Base-by-base conservation (phyloP, 2,888 invertebrate species). In the Cataglyphis cursor region DNA sequence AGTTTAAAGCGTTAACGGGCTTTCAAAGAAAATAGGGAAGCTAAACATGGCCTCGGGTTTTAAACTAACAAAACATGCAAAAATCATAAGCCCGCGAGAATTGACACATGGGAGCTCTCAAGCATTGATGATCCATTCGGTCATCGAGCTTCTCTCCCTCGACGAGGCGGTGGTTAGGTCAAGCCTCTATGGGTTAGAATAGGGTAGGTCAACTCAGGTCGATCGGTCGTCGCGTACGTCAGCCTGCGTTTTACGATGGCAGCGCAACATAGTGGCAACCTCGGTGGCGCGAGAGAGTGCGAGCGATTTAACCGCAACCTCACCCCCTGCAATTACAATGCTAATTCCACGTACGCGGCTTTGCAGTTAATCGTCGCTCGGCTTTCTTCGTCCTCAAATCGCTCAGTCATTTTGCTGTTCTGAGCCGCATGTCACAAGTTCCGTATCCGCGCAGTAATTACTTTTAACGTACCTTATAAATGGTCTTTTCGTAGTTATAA, bases 241-340 rank as follows among this genome's bases (percentile, higher is more conserved):
- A 82, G 82, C 57, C 83, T 88, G 83, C 87, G 85, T 89, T 89
- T 89, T 89, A 89, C 88, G 89, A 85, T 87, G 85, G 75, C 81
- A 75, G 78, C 82, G 85, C 82, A 83, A 84, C 82, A 75, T 35
- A 81, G 84, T 83, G 44, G 65, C 48, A n/a, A 70, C 12, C 31
- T 41, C 44, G 82, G 57, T 35, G 38, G 66, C 59, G 72, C 24
- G 64, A n/a, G 54, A 35, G 21, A 41, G 31, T 48, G 54, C 38
- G 31, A 78, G 64, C 62, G 81, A 85, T 84, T 80, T 83, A 86
- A 85, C 87, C 88, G 82, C 89, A 88, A 85, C 85, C 86, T 85
- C 87, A 82, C 85, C 84, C 85, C 81, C 84, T 65, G 84, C 88
- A 89, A 90, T 90, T 90, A 88, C 89, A 83, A 90, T 91, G 86